Evolutionary conservation across 2,888 invertebrate species (phyloP), one percentile per base, ranked within the genome.

Genomic region (Metallyticus violacea): DNA sequence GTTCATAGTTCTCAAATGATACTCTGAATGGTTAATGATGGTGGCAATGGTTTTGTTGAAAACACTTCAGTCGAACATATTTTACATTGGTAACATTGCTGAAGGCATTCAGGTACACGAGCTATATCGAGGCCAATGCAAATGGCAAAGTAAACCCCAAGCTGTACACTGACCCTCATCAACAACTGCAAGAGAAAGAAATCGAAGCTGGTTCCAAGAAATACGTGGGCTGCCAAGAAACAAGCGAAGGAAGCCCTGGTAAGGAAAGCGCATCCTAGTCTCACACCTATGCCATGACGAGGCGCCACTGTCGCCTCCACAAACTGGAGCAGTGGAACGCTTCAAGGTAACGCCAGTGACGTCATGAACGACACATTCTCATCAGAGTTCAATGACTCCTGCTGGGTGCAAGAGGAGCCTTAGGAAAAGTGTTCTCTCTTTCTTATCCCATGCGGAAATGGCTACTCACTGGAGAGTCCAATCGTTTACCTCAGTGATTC

Each of bases 311-410:
- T 27, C 28, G 81, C 40, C 40, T 62, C 40, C 40, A 15, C 40
- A 62, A 85, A 78, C 84, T 86, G 86, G 86, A 86, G 86, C 86
- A 86, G 86, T 86, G 85, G 86, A 78, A 85, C 85, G 85, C 86
- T 26, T 15, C 29, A 78, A 86, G 86, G 83, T 86, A 86, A 86
- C 86, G 84, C 77, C 80, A 30, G 80, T 86, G 86, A 84, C 86
- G 86, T 86, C 86, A 83, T 15, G 40, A 62, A 1, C 40, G 15
- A 40, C 40, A 84, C 83, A 76, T 9, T n/a, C 62, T 76, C 30
- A 7, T 40, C 81, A 1, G 29, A 30, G 81, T 76, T 84, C 84
- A 77, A 27, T 76, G 84, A 84, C 84, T 76, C 84, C 26, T 40
- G 84, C 22, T 40, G 62, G 22, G 30, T n/a, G n/a, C n/a, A 62